phyloP scores from a whole-genome alignment of 1,140 invertebrate genomes.

The Ganaspis sp. region DNA sequence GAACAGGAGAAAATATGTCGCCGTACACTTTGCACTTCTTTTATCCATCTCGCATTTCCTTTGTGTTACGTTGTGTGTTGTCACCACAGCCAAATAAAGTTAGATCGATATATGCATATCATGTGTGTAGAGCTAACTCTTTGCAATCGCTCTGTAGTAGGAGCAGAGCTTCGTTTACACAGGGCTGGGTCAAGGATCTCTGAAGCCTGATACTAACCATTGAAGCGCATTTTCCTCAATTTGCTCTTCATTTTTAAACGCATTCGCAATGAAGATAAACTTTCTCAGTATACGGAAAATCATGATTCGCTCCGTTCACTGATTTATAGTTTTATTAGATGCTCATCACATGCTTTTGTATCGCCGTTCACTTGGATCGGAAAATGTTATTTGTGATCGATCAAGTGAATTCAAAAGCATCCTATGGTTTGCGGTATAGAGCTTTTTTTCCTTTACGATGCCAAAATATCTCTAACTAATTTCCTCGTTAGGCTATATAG shows the following conservation, averaged over 20 bases:
- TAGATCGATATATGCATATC: conserved; percentile 27
- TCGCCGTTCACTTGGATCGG: background rate
- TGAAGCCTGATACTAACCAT: conserved; percentile 19
- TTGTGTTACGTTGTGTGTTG: conserved; percentile 7
- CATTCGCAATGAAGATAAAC: background rate
- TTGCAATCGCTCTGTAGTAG: conserved; percentile 26
- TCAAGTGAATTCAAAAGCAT: conserved; percentile 17
- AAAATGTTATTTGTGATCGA: conserved; percentile 18
- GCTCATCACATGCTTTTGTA: background rate
- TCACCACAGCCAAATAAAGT: conserved; percentile 24
- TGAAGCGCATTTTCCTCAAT: conserved; percentile 1
- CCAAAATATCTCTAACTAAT: background rate
- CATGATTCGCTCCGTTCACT: conserved; percentile 19
- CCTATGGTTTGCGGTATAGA: conserved; percentile 24
- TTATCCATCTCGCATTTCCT: conserved; percentile 27
- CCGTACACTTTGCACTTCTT: conserved; percentile 25
- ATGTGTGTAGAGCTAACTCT: conserved; percentile 11
- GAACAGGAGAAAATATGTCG: conserved; percentile 20
- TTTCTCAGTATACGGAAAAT: conserved; percentile 15
- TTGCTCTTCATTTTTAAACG: background rate
- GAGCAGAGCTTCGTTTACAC: conserved; percentile 18
- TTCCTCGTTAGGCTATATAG: conserved; percentile 27
- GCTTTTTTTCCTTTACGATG: background rate
- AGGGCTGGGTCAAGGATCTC: conserved; percentile 27
- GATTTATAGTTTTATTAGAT: background rate